phyloP scores from a whole-genome alignment of 2,888 invertebrate species.

The Omphaloscelis lunosa region DNA sequence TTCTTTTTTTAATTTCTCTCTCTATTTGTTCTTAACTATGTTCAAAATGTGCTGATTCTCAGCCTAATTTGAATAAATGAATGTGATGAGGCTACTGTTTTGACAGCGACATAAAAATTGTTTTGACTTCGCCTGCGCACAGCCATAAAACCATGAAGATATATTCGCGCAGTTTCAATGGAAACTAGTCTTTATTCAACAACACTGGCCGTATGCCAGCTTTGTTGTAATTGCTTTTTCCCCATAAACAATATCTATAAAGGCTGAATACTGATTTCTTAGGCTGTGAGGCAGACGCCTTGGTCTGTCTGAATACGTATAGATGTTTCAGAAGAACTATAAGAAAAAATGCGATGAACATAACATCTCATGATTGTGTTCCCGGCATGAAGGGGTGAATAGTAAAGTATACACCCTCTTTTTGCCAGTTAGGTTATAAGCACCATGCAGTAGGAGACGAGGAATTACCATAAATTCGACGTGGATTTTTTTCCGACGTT shows the following conservation, averaged over 20 bases:
- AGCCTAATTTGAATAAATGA: background rate
- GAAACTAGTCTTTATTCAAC: slow-evolving; percentile 33
- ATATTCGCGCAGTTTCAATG: slow-evolving; percentile 23
- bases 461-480: background rate
- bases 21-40: no score
- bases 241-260: slow-evolving; percentile 46
- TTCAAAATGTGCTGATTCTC: background rate
- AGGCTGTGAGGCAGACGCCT: slow-evolving; percentile 29
- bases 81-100: background rate
- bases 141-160: slow-evolving; percentile 37
- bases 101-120: slow-evolving; percentile 2
- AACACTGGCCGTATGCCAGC: slow-evolving; percentile 57
- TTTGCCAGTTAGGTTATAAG: background rate
- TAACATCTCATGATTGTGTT: background rate
- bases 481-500: background rate
- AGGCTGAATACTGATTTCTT: slow-evolving; percentile 56
- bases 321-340: background rate
- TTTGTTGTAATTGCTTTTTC: slow-evolving; percentile 44
- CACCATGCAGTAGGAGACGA: background rate
- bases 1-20: no score
- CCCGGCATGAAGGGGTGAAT: background rate
- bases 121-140: slow-evolving; percentile 6
- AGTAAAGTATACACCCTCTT: background rate
- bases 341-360: background rate
- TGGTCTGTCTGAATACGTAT: slow-evolving; percentile 7